A percentile compares a stretch with the other conserved stretches of the same genome.
phyloP scores from a whole-genome alignment of 1,140 invertebrate species.

The Megalopta genalis region DNA sequence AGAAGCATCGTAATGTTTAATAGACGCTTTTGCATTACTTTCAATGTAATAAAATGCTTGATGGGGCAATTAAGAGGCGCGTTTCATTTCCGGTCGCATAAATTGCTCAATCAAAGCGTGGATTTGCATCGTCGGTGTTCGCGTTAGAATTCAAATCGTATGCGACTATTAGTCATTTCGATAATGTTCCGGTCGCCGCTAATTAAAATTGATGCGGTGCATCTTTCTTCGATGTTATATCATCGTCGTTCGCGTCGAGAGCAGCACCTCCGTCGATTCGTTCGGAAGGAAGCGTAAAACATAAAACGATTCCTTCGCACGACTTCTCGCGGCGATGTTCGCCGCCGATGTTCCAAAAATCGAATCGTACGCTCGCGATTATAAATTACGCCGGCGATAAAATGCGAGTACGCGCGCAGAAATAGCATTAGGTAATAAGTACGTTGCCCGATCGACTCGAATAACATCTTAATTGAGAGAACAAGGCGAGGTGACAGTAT shows the following conservation, averaged over 20 bases:
- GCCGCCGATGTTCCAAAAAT: no score
- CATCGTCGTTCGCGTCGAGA: not conserved
- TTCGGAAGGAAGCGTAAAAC: no score
- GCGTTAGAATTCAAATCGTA: not conserved
- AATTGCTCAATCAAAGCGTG: not conserved
- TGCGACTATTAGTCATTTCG: not conserved
- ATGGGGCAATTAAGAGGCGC: not conserved
- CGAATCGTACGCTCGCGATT: not conserved
- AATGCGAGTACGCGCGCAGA: constrained; percentile 25
- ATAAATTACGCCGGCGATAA: constrained; percentile 9
- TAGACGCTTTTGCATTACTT: not conserved
- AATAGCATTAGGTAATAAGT: constrained; percentile 51
- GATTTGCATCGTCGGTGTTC: not conserved
- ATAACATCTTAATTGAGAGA: constrained; percentile 54
- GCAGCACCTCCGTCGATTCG: no score
- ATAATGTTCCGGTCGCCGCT: not conserved
- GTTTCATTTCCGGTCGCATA: not conserved
- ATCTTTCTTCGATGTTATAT: not conserved
- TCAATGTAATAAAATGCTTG: not conserved
- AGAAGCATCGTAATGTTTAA: not conserved
- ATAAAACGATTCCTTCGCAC: no score
- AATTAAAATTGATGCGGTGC: no score
- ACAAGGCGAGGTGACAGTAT: constrained; percentile 54
- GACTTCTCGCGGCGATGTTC: no score
- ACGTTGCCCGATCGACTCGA: constrained; percentile 31